These are phyloP conservation scores for Cephalophus harveyi DNA, from an alignment of 2,113 vertebrate genomes.

Conservation along the genomic window DNA sequence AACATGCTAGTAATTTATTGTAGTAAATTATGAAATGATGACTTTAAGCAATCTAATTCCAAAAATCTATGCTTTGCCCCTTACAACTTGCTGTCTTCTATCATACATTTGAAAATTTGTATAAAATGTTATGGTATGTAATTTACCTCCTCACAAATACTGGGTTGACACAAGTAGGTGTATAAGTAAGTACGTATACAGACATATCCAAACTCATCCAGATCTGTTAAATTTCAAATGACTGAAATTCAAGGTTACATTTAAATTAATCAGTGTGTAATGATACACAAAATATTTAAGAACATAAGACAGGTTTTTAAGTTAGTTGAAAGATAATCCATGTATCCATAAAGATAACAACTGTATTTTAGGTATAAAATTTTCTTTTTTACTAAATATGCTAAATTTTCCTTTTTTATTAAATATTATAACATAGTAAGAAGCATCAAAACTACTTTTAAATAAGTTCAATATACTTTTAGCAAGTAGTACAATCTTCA, in stretches of 20 bases:
- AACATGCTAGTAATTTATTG: background rate
- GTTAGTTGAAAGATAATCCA: background rate
- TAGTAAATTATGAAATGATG: background rate
- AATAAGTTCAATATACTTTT: rapidly evolving
- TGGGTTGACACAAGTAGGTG: background rate
- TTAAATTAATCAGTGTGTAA: background rate
- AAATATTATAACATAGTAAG: background rate
- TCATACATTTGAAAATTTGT: background rate
- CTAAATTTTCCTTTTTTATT: background rate
- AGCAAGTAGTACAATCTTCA: background rate
- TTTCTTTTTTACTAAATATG: background rate
- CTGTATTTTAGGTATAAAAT: background rate
- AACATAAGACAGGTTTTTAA: background rate
- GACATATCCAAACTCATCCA: background rate
- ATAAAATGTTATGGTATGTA: background rate
- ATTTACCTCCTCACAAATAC: background rate
- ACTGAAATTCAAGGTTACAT: background rate
- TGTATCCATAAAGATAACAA: background rate
- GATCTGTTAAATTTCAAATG: background rate
- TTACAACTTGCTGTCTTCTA: background rate
- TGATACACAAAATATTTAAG: background rate
- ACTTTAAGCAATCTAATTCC: background rate
- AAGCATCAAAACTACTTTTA: background rate
- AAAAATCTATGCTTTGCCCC: background rate
- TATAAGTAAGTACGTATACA: background rate